Evolutionary conservation across 1,140 invertebrate genomes (phyloP), one percentile per base, ranked within the genome.

Genomic region (Pogonognathellus flavescens): DNA sequence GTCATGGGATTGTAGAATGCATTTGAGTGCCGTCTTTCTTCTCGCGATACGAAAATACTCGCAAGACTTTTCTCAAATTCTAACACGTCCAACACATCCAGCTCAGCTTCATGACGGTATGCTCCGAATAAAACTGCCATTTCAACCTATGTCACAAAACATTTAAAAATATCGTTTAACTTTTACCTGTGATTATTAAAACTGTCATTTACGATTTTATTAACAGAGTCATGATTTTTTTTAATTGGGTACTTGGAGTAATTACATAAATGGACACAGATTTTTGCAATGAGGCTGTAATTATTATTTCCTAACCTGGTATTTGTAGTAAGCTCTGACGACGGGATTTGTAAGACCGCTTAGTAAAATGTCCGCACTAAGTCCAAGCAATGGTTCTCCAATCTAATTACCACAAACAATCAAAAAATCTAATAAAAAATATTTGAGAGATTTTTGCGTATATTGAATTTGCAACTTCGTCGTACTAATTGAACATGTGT

Each of bases 41-140:
- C 52, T 3, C 1, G 1, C 8, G 55, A 20, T 14, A 62, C 16
- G 14, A n/a, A n/a, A n/a, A 53, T 41, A 22, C 20, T 59, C 31
- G 91, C 91, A 7, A 93, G 86, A 20, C 90, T 88, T 7, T 90
- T 90, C 86, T 93, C 93, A 86, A 93, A 92, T 8, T 91, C 87
- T n/a, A 93, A 90, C n/a, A 91, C 90, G 53, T 92, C 91, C 7
- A 88, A 86, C 90, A 93, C 90, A 80, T 92, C 91, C 57, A 86
- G 84, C 49, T 89, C 87, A 13, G 90, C 91, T 18, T 16, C 82
- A 5, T 83, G 70, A 55, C 85, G 87, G 76, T 91, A 85, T 76
- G 90, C 88, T 57, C 92, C 93, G 13, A 93, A 84, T 5, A 91
- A 87, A 8, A 91, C 88, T 20, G 92, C 92, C 7, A 92, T 90